Evolutionary conservation across 2,797 vertebrate genomes (phyloP).

Genomic region (Takifugu ocellatus): DNA sequence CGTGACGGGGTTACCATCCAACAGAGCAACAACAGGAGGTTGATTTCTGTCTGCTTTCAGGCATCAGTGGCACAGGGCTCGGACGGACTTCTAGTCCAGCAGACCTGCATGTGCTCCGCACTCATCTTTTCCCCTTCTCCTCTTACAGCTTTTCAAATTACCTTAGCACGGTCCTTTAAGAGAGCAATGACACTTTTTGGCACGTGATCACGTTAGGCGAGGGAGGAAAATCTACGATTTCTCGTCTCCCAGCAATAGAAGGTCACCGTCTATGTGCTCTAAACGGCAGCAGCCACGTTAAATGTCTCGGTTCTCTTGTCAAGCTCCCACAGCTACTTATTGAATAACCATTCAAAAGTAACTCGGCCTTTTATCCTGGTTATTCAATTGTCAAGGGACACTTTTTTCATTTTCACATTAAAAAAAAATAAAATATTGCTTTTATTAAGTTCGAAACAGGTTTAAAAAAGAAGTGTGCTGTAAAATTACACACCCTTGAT

Average conservation of each 20-base stretch:
- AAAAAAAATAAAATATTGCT: constrained; percentile 4
- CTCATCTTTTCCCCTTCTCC: constrained; percentile 17
- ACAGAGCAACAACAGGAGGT: constrained; percentile 31
- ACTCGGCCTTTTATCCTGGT: constrained; percentile 52
- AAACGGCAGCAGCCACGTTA: constrained; percentile 44
- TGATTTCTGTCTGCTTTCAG: constrained; percentile 54
- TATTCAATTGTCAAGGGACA: constrained; percentile 44
- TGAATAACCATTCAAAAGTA: constrained; percentile 64
- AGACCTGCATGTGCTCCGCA: constrained; percentile 14
- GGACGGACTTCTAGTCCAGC: constrained; percentile 11
- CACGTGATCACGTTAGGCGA: constrained; percentile 50
- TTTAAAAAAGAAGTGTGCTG: constrained; percentile 4
- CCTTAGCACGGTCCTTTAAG: constrained; percentile 58
- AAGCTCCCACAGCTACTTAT: constrained; percentile 51
- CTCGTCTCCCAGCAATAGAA: constrained; percentile 32
- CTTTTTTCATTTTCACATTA: constrained; percentile 25
- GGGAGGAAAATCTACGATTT: constrained; percentile 36
- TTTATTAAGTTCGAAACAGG: constrained; percentile 13
- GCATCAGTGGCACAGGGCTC: constrained; percentile 9
- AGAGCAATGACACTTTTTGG: constrained; percentile 53
- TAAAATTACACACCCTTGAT: constrained; percentile 18
- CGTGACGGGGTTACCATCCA: constrained; percentile 5
- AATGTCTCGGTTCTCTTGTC: constrained; percentile 43
- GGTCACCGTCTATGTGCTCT: constrained; percentile 50
- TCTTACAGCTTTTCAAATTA: constrained; percentile 58